phyloP scores from a whole-genome alignment of 35 echinoderm and acorn worm species.

The Holothuria glaberrima region DNA sequence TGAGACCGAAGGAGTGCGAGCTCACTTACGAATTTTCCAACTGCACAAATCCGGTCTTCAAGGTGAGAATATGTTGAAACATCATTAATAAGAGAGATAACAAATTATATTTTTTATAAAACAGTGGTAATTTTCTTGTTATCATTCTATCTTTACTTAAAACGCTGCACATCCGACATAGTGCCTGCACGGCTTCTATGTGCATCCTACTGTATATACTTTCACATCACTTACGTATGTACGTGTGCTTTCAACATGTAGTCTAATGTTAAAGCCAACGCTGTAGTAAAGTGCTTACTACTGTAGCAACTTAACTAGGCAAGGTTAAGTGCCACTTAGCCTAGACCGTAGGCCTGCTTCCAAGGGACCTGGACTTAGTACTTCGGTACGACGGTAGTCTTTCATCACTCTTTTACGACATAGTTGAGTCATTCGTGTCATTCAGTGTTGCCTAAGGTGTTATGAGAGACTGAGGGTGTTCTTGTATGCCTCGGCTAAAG shows the following conservation, averaged over 20 bases:
- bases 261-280: not conserved
- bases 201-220: not conserved
- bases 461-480: too few species aligned
- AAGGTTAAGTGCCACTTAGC: not conserved
- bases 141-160: not conserved
- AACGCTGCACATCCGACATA: not conserved
- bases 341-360: not conserved
- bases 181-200: not conserved
- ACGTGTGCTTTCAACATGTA: slow-evolving; percentile 6
- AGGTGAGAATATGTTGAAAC: slow-evolving; percentile 22
- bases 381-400: slow-evolving; percentile 5
- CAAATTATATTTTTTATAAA: slow-evolving; percentile 5
- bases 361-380: not conserved
- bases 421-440: too few species aligned
- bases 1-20: too few species aligned
- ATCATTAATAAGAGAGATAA: not conserved
- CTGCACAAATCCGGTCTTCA: not conserved
- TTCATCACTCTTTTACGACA: not conserved
- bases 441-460: too few species aligned
- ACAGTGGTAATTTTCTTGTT: not conserved
- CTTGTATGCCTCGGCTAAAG: too few species aligned
- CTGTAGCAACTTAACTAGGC: not conserved
- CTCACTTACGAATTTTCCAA: too few species aligned
- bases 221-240: slow-evolving; percentile 2
- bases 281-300: not conserved